Conservation (phyloP, 1,140 invertebrate species). For the Drosophila leontia region DNA sequence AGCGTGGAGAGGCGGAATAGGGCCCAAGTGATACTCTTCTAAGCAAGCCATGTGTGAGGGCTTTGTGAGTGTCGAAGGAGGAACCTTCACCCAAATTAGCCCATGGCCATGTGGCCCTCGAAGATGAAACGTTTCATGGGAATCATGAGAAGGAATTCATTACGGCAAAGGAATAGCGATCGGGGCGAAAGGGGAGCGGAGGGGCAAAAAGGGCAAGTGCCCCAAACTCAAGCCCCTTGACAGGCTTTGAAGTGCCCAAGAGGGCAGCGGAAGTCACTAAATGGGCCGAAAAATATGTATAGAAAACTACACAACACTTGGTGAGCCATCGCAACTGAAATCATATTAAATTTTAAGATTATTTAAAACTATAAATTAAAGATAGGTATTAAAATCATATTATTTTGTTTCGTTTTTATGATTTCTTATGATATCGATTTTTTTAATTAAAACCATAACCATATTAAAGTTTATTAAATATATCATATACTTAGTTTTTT, state of each 20-base stretch:
- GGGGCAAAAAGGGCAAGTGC: constrained; percentile 21
- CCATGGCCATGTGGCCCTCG: constrained; percentile 45
- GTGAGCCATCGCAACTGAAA: background rate
- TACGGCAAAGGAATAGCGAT: constrained; percentile 12
- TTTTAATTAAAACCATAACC: background rate
- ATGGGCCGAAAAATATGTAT: constrained; percentile 9
- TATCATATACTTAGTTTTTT: background rate
- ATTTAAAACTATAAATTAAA: background rate
- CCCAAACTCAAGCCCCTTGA: constrained; percentile 39
- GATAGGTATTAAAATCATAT: background rate
- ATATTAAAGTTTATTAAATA: background rate
- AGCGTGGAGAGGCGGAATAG: background rate
- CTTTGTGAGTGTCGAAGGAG: constrained; percentile 35
- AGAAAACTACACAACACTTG: background rate
- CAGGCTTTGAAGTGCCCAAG: constrained; percentile 35
- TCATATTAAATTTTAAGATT: background rate
- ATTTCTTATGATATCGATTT: background rate
- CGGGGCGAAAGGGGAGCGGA: background rate
- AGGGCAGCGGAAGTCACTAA: constrained; percentile 14
- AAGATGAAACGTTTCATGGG: constrained; percentile 52
- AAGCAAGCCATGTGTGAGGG: constrained; percentile 38
- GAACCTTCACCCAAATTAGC: constrained; percentile 54
- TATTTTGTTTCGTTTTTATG: too few species aligned
- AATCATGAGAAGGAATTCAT: constrained; percentile 49
- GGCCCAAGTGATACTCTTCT: constrained; percentile 25